Evolutionary conservation across 2,113 vertebrate species (phyloP).

Genomic region (Ophthalmotilapia sp.): DNA sequence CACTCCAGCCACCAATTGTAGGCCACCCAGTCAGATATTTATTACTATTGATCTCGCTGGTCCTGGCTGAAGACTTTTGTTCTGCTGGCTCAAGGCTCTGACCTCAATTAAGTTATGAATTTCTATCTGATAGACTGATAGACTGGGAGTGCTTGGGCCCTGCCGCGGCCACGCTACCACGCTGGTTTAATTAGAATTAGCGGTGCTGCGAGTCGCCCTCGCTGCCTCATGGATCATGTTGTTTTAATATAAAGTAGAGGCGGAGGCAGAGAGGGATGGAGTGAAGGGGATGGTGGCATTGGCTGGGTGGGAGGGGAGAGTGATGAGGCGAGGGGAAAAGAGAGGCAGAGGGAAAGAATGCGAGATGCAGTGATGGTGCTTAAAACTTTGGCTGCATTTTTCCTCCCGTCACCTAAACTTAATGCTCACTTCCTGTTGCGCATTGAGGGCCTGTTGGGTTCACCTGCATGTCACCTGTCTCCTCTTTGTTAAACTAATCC

Average conservation of each 20-base stretch:
- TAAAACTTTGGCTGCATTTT: background rate
- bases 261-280: conserved; percentile 35
- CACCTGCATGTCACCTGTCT: conserved; percentile 54
- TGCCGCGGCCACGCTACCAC: conserved; percentile 76
- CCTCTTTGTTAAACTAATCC: conserved; percentile 51
- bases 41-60: conserved; percentile 98
- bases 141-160: conserved; percentile 89
- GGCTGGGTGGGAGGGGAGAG: background rate
- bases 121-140: conserved; percentile 99
- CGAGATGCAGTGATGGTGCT: background rate
- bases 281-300: background rate
- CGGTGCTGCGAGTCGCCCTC: conserved; percentile 80
- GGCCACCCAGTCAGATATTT: conserved; percentile 94
- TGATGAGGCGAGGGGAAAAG: conserved; percentile 35
- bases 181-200: conserved; percentile 99
- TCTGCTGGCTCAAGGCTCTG: conserved; percentile 90
- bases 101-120: conserved; percentile 99
- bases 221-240: conserved; percentile 90
- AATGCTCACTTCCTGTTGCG: conserved; percentile 27
- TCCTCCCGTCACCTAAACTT: background rate
- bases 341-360: conserved; percentile 2
- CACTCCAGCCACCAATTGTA: conserved; percentile 61
- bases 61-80: conserved; percentile 95
- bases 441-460: conserved; percentile 21
- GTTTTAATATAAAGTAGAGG: conserved; percentile 92